Evolutionary conservation across 2,888 invertebrate genomes (phyloP).

Genomic region (Pristionchus fissidentatus): DNA sequence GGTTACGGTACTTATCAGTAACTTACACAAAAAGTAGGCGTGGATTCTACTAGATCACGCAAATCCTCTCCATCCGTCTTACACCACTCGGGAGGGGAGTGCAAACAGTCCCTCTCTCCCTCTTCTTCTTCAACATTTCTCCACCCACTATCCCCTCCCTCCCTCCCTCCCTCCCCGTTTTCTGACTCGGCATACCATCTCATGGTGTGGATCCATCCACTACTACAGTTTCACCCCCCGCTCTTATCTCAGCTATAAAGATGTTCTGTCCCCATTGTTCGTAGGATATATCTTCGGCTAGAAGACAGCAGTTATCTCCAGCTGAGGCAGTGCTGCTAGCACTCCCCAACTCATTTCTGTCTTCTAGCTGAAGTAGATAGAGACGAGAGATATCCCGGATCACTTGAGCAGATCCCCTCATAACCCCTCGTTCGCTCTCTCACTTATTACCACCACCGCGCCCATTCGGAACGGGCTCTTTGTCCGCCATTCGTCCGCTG

Average conservation of each 20-base stretch:
- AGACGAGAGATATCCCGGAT: neutral
- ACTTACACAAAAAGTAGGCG: no score
- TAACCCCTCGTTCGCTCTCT: neutral
- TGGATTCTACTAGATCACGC: slow-evolving; percentile 30
- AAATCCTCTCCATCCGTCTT: slow-evolving; percentile 20
- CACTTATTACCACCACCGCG: slow-evolving; percentile 34
- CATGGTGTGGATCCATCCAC: no score
- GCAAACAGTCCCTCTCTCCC: slow-evolving; percentile 30
- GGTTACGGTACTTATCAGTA: no score
- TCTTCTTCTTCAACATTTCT: slow-evolving; percentile 38
- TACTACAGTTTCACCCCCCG: neutral
- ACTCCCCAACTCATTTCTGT: neutral
- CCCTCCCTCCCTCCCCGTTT: neutral
- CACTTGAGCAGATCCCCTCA: neutral
- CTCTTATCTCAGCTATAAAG: neutral
- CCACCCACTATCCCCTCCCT: neutral
- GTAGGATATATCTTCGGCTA: neutral
- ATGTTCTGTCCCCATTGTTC: neutral
- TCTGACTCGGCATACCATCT: slow-evolving; percentile 9
- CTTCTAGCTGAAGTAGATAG: neutral
- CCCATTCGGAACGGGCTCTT: neutral
- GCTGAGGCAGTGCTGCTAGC: neutral
- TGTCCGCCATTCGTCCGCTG: neutral
- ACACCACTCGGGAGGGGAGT: slow-evolving; percentile 6
- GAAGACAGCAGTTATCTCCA: neutral